Evolutionary conservation across 2,113 vertebrate species (phyloP).

Genomic region (Labeo catla): DNA sequence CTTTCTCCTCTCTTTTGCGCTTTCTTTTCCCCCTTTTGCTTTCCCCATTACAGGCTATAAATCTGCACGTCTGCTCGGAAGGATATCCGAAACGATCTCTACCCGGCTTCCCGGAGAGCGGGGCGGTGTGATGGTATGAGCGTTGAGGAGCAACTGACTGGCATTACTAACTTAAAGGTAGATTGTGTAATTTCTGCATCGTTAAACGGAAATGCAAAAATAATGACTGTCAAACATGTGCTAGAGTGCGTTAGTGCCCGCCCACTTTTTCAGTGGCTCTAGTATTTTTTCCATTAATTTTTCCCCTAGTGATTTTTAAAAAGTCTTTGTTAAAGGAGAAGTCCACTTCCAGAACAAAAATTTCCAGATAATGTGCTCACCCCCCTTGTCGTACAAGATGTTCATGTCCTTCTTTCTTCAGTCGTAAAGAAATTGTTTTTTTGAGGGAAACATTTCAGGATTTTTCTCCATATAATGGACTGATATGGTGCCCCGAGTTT

Average conservation of each 20-base stretch:
- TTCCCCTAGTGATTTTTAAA: too few relatives aligned
- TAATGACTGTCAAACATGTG: background rate
- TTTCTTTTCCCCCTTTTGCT: conserved; percentile 68
- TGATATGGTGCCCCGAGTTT: too few relatives aligned
- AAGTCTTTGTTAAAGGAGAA: too few relatives aligned
- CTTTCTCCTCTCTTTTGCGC: conserved; percentile 66
- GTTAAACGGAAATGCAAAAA: background rate
- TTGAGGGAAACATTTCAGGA: too few relatives aligned
- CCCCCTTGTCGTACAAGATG: too few relatives aligned
- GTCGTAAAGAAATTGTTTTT: too few relatives aligned
- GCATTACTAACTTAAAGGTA: background rate
- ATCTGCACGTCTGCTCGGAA: conserved; percentile 72
- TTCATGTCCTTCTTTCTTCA: too few relatives aligned
- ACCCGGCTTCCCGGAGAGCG: background rate
- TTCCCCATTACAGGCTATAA: conserved; percentile 71
- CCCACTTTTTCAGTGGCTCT: too few relatives aligned
- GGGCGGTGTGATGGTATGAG: background rate
- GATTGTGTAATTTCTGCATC: background rate
- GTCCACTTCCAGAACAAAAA: too few relatives aligned
- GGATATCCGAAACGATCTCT: background rate
- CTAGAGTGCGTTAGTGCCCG: background rate
- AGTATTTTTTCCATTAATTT: too few relatives aligned
- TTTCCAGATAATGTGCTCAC: too few relatives aligned
- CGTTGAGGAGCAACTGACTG: background rate
- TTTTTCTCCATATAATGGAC: too few relatives aligned